phyloP scores from a whole-genome alignment of 2,113 vertebrate species.

The sheep (Ovis aries) region DNA sequence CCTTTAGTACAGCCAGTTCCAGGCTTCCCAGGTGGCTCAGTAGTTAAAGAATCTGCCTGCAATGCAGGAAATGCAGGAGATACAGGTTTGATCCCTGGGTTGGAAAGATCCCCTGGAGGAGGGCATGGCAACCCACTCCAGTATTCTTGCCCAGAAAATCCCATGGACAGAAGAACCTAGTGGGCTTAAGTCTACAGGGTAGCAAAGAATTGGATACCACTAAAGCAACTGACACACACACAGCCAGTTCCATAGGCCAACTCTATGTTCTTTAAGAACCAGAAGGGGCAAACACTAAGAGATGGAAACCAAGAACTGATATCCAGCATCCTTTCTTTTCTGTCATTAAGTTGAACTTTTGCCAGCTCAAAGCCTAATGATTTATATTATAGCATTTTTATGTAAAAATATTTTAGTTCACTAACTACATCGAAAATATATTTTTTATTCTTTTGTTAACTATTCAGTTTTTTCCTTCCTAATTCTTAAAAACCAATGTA shows the following conservation, averaged over 20 bases:
- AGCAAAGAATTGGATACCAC: background rate
- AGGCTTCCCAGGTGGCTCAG: background rate
- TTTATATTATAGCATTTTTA: background rate
- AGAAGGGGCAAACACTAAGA: background rate
- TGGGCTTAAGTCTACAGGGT: background rate
- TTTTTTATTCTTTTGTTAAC: conserved; percentile 9
- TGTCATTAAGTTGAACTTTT: conserved; percentile 1
- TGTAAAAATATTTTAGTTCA: background rate
- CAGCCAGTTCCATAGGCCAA: background rate
- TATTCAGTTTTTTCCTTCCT: background rate
- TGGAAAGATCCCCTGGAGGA: background rate
- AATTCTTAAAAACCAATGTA: background rate
- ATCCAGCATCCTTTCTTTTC: background rate
- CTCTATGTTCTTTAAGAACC: background rate
- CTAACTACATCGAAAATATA: background rate
- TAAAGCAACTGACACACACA: fast-evolving
- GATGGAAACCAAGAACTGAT: background rate
- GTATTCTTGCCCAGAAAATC: background rate
- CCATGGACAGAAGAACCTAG: background rate
- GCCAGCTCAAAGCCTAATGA: background rate
- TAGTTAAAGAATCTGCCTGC: background rate
- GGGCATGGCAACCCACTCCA: background rate
- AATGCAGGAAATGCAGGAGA: background rate
- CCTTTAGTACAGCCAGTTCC: background rate
- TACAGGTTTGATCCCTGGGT: background rate